Evolutionary conservation across 30 jellyfish, hydroid and myxozoan species (phyloP).

Genomic region (Cassiopea andromeda): DNA sequence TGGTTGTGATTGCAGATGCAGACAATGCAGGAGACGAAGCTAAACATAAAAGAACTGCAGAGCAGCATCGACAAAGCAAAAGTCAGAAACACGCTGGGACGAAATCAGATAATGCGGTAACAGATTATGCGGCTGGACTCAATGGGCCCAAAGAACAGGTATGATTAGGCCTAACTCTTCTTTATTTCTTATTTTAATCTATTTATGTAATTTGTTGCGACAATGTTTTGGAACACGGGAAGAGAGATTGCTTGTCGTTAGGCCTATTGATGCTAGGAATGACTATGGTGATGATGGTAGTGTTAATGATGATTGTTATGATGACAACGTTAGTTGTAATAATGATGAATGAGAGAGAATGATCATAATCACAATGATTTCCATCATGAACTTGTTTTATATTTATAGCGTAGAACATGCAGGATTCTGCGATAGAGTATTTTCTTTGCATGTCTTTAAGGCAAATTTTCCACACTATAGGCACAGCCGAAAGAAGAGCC

Average conservation of each 20-base stretch:
- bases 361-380: too few relatives aligned
- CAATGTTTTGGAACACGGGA: neutral
- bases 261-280: too few relatives aligned
- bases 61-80: conserved; percentile 30
- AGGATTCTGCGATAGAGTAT: too few relatives aligned
- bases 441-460: too few relatives aligned
- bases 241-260: too few relatives aligned
- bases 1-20: conserved; percentile 16
- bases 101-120: conserved; percentile 2
- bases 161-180: neutral
- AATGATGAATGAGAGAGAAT: too few relatives aligned
- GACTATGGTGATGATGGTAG: too few relatives aligned
- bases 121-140: conserved; percentile 44
- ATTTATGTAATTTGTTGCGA: too few relatives aligned
- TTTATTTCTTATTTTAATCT: neutral
- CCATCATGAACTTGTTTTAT: too few relatives aligned
- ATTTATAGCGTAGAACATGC: too few relatives aligned
- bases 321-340: too few relatives aligned
- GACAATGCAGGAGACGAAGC: conserved; percentile 61
- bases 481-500: conserved; percentile 21
- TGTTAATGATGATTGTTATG: too few relatives aligned
- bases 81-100: conserved; percentile 24
- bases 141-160: conserved; percentile 33
- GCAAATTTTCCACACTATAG: neutral
- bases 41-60: conserved; percentile 29